Conservation (phyloP, 1,140 invertebrate genomes). For the Anoplolepis gracilipes region DNA sequence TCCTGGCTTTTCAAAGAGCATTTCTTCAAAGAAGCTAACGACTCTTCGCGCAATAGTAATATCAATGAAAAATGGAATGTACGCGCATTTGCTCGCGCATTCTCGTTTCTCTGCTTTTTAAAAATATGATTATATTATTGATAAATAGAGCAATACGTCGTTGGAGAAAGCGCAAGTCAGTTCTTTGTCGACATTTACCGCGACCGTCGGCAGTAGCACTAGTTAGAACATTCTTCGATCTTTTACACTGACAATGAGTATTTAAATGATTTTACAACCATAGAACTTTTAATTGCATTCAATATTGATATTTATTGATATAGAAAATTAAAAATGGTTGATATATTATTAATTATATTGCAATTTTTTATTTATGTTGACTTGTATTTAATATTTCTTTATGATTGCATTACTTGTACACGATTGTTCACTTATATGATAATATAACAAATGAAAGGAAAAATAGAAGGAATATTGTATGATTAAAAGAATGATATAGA, state of each 20-base stretch:
- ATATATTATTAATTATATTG: neutral
- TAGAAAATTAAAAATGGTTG: no score
- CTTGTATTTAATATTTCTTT: neutral
- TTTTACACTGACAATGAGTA: neutral
- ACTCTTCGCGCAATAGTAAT: slow-evolving; percentile 57
- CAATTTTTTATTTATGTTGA: slow-evolving; percentile 4
- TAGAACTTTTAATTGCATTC: slow-evolving; percentile 9
- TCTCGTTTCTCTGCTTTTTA: neutral
- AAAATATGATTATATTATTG: neutral
- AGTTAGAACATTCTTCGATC: neutral
- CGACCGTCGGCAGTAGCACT: neutral
- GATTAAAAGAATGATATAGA: neutral
- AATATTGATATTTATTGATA: slow-evolving; percentile 25
- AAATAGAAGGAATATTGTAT: neutral
- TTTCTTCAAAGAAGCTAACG: slow-evolving; percentile 61
- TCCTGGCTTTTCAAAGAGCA: slow-evolving; percentile 62
- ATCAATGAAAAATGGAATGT: slow-evolving; percentile 62
- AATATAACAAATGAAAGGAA: neutral
- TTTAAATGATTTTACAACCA: neutral
- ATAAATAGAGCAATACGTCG: slow-evolving; percentile 30
- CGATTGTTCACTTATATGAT: neutral
- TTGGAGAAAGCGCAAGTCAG: neutral
- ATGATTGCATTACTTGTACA: neutral
- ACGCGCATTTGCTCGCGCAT: neutral
- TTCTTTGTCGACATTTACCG: neutral